Base-by-base conservation (phyloP, 2,113 vertebrate species). In the Eulemur rufifrons region DNA sequence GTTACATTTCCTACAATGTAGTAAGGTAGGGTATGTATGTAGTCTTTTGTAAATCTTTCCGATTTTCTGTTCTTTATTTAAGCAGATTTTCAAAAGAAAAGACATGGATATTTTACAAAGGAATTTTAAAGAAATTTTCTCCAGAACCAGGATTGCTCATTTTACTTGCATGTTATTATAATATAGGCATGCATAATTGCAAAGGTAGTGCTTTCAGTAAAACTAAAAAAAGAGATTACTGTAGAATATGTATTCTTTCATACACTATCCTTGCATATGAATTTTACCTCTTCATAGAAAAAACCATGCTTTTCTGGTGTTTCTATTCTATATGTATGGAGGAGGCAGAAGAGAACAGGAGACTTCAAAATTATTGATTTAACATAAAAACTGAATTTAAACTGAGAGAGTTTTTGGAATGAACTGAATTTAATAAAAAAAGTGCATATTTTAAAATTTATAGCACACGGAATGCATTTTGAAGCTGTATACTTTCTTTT, bases 11-110 rank as follows among this genome's bases (percentile, higher is more conserved):
- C 52, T 84, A 39, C 25, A 45, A 21, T n/a, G 21, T 34, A 63
- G 25, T 54, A 71, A 63, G 68, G 8, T 18, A 56, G 4, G 45
- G 25, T 56, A 61, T 25, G 17, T 45, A 20, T 68, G 13, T 7
- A 12, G 11, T 17, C 25, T 63, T 83, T 86, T 71, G 42, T 8
- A 78, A 50, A 61, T 6, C 20, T 66, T 64, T 84, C 61, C 63
- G 14, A 71, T n/a, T 73, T 89, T 76, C 29, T 63, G 23, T 45
- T 95, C 47, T 90, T 56, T 84, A 87, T 77, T 76, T 50, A 96
- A 86, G 63, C 10, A 56, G 39, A 74, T 88, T 87, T 54, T 29
- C 34, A 61, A 52, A 80, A 77, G 27, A 78, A 76, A 69, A 88
- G 5, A 8, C n/a, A 54, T 32, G n/a, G 23, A 12, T 77, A 83